Conservation (phyloP, 2,888 invertebrate genomes). For the Leucania comma region DNA sequence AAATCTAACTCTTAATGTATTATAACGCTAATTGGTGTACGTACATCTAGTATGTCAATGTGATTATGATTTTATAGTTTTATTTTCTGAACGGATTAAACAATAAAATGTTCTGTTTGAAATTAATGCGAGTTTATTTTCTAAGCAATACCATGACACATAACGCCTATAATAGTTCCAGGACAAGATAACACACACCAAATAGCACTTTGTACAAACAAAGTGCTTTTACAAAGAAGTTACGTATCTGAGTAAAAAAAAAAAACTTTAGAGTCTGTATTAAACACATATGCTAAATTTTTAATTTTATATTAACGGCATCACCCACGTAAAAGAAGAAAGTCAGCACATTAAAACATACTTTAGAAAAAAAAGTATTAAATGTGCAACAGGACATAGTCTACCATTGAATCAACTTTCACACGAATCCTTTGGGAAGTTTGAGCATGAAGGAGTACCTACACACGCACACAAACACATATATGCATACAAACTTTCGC, state of each 20-base stretch:
- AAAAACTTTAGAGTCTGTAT: too few relatives aligned
- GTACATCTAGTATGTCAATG: conserved; percentile 90
- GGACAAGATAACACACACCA: not conserved
- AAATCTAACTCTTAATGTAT: conserved; percentile 86
- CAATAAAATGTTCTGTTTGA: conserved; percentile 91
- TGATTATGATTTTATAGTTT: conserved; percentile 85
- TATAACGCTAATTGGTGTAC: conserved; percentile 89
- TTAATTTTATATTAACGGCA: not conserved
- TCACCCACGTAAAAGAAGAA: too few relatives aligned
- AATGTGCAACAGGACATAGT: too few relatives aligned
- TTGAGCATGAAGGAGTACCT: too few relatives aligned
- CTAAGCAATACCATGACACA: conserved; percentile 15
- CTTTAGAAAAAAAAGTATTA: too few relatives aligned
- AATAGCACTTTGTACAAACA: not conserved
- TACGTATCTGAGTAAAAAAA: too few relatives aligned
- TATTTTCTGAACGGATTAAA: conserved; percentile 90
- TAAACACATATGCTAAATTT: not conserved
- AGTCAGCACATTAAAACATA: too few relatives aligned
- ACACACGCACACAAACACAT: too few relatives aligned
- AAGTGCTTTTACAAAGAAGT: not conserved
- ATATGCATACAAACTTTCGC: too few relatives aligned
- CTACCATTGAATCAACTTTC: too few relatives aligned
- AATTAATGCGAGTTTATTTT: conserved; percentile 84
- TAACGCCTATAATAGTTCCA: not conserved
- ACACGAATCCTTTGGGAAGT: too few relatives aligned